A percentile compares a stretch with the other conserved stretches of the same genome.
Evolutionary conservation across 1,140 invertebrate species (phyloP).

Genomic region (Nasonia giraulti): DNA sequence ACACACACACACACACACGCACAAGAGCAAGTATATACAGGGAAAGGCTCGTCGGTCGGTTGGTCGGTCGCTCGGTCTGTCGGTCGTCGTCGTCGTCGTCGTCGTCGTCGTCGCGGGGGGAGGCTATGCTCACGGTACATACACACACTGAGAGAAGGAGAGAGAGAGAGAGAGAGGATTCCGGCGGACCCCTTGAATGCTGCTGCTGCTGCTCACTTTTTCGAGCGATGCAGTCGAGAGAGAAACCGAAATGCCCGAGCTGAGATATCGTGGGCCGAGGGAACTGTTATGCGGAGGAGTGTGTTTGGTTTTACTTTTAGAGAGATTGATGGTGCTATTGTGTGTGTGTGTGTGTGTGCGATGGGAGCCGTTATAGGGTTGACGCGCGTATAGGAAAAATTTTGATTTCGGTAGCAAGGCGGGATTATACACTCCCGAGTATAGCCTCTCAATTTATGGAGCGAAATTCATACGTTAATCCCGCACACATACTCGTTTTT

Average conservation of each 20-base stretch:
- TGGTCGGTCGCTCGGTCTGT: constrained; percentile 55
- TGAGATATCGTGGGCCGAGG: not conserved
- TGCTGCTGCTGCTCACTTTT: not conserved
- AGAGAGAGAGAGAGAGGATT: constrained; percentile 14
- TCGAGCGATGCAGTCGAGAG: constrained; percentile 21
- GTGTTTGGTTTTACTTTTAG: constrained; percentile 28
- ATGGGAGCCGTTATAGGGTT: not conserved
- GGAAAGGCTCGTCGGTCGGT: constrained; percentile 47
- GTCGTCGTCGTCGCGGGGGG: constrained; percentile 8
- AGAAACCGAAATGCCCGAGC: constrained; percentile 34
- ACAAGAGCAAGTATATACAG: not conserved
- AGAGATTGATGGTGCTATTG: not conserved
- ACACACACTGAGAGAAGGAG: no score
- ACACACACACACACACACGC: not conserved
- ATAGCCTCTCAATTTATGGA: no score
- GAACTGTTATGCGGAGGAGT: constrained; percentile 19
- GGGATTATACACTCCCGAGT: no score
- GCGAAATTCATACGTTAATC: no score
- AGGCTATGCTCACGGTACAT: constrained; percentile 11
- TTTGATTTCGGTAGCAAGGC: no score
- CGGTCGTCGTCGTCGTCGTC: constrained; percentile 41
- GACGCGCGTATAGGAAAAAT: no score
- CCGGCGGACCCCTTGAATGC: not conserved
- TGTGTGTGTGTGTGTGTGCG: no score
- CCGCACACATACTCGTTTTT: no score